phyloP scores from a whole-genome alignment of 2,888 invertebrate species.

The Zootermopsis nevadensis region DNA sequence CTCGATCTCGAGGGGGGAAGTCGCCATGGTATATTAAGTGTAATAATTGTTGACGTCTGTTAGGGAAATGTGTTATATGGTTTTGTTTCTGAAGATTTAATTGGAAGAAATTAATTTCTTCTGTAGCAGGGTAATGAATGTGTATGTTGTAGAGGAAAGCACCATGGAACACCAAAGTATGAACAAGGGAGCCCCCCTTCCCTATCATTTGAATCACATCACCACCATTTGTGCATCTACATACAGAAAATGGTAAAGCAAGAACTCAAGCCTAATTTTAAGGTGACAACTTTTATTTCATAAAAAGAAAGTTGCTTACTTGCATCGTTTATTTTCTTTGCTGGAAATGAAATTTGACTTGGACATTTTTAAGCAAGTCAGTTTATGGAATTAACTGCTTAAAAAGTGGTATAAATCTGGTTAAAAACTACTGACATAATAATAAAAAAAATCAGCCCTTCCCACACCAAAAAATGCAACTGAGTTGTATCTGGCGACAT shows the following conservation, averaged over 20 bases:
- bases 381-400: constrained; percentile 42
- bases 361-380: constrained; percentile 38
- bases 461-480: constrained; percentile 33
- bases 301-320: constrained; percentile 32
- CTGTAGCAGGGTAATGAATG: constrained; percentile 2
- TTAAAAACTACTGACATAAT: constrained; percentile 29
- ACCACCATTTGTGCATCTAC: constrained; percentile 22
- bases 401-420: constrained; percentile 31
- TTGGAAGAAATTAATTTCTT: neutral
- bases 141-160: neutral
- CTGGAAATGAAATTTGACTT: constrained; percentile 20
- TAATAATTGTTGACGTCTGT: constrained; percentile 23
- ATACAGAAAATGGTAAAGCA: neutral
- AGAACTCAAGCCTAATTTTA: constrained; percentile 27
- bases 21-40: neutral
- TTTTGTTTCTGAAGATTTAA: constrained; percentile 12
- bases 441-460: constrained; percentile 25
- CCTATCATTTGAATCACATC: constrained; percentile 1
- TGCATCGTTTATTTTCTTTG: constrained; percentile 36
- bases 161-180: neutral
- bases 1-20: constrained; percentile 32
- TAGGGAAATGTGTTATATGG: constrained; percentile 12
- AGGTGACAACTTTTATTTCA: constrained; percentile 35
- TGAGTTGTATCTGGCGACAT: constrained; percentile 27
- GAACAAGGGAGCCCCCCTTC: neutral